Evolutionary conservation across 2,797 vertebrate genomes (phyloP).

Genomic region (Acipenser transmontanus): DNA sequence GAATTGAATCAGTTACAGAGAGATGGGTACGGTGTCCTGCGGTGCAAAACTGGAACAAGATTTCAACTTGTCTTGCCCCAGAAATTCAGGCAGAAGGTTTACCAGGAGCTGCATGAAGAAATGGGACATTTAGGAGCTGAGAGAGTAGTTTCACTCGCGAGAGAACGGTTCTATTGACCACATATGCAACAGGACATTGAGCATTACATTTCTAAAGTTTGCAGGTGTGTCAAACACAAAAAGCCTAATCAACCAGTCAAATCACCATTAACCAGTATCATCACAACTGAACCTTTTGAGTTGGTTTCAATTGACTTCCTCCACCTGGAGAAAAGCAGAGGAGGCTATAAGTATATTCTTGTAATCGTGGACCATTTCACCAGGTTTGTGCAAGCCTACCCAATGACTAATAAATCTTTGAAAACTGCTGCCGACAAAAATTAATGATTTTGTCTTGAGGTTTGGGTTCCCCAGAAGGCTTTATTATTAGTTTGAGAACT

Average conservation of each 20-base stretch:
- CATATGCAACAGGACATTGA: not conserved
- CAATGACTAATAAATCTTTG: not conserved
- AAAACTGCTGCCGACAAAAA: not conserved
- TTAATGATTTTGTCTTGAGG: not conserved
- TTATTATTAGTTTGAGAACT: slow-evolving; percentile 13
- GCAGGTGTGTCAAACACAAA: not conserved
- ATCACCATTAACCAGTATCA: not conserved
- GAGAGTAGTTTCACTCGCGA: not conserved
- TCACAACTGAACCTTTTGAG: not conserved
- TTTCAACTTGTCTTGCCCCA: not conserved
- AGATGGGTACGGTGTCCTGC: too few relatives aligned
- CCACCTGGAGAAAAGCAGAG: not conserved
- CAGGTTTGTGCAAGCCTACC: not conserved
- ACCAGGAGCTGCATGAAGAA: not conserved
- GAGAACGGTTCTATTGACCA: not conserved
- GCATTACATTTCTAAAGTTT: not conserved
- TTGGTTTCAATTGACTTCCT: not conserved
- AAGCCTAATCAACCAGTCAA: too few relatives aligned
- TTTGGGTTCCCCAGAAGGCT: slow-evolving; percentile 2
- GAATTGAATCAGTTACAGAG: too few relatives aligned
- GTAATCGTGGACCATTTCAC: not conserved
- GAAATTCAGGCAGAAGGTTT: not conserved
- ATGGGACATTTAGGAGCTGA: not conserved
- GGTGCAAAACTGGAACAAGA: too few relatives aligned
- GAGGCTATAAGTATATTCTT: not conserved